Conservation (phyloP, 2,113 vertebrate species). For the Vidua chalybeata region DNA sequence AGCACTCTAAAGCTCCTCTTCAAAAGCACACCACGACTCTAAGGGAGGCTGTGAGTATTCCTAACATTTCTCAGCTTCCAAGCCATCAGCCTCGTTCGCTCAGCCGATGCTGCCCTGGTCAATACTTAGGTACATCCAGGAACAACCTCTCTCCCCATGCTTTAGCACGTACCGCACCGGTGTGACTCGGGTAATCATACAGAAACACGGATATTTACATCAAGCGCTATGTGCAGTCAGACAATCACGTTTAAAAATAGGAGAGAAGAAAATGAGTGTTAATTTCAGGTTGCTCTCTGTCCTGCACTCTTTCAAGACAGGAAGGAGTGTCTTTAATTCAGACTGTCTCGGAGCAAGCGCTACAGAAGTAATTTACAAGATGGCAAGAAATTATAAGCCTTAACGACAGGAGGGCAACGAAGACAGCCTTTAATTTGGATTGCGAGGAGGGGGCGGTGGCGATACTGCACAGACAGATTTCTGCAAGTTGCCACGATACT, state of each 20-base stretch:
- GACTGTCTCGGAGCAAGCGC: background rate
- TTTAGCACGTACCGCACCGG: rapidly evolving
- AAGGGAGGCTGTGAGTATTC: rapidly evolving
- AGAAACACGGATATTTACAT: background rate
- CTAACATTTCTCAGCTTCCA: background rate
- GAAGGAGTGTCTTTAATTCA: background rate
- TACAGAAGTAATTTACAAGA: background rate
- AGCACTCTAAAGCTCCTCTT: background rate
- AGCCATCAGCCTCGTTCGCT: rapidly evolving
- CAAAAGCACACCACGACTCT: rapidly evolving
- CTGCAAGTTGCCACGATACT: background rate
- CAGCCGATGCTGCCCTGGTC: background rate
- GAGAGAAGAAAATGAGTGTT: background rate
- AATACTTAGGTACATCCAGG: rapidly evolving
- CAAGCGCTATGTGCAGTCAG: background rate
- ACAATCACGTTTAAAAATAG: background rate
- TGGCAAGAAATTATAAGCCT: background rate
- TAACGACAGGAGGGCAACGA: background rate
- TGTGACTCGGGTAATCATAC: rapidly evolving
- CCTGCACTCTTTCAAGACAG: background rate
- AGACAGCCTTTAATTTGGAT: background rate
- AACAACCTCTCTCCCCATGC: rapidly evolving
- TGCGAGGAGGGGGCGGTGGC: background rate
- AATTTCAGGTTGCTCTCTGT: background rate
- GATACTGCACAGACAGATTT: background rate